A percentile compares a stretch with the other conserved stretches of the same genome.
phyloP scores from a whole-genome alignment of 2,888 invertebrate genomes.

The Sesamia inferens region DNA sequence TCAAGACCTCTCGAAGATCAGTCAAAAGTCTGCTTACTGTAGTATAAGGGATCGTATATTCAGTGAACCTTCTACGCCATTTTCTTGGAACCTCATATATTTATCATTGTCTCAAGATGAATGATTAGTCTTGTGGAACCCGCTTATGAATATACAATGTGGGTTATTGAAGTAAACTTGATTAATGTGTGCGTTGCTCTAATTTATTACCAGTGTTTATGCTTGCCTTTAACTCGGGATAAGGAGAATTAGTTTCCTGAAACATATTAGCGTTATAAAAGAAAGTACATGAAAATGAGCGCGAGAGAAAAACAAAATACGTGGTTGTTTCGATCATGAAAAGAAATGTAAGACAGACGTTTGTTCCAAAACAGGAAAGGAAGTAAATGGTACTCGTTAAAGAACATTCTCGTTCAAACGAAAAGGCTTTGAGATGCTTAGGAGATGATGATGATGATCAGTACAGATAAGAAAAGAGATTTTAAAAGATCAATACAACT shows the following conservation, averaged over 20 bases:
- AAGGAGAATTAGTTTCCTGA: conserved; percentile 5
- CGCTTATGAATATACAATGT: conserved; percentile 69
- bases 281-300: not conserved
- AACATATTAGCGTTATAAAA: not conserved
- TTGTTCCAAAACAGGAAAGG: not conserved
- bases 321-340: not conserved
- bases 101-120: conserved; percentile 77
- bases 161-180: conserved; percentile 68
- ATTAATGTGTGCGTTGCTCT: conserved; percentile 64
- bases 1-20: not conserved
- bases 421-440: not conserved
- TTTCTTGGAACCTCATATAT: conserved; percentile 35
- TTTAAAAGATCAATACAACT: not conserved
- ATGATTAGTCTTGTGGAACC: conserved; percentile 76
- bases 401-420: not conserved
- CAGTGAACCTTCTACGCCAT: conserved; percentile 42
- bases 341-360: not conserved
- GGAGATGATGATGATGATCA: too few species aligned
- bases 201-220: conserved; percentile 51
- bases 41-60: not conserved
- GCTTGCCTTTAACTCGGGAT: conserved; percentile 12
- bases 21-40: not conserved
- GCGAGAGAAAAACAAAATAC: too few species aligned
- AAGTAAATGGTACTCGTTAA: not conserved
- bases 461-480: too few species aligned